Conservation (phyloP, 2,888 invertebrate genomes). For the Cheiracanthium punctorium region DNA sequence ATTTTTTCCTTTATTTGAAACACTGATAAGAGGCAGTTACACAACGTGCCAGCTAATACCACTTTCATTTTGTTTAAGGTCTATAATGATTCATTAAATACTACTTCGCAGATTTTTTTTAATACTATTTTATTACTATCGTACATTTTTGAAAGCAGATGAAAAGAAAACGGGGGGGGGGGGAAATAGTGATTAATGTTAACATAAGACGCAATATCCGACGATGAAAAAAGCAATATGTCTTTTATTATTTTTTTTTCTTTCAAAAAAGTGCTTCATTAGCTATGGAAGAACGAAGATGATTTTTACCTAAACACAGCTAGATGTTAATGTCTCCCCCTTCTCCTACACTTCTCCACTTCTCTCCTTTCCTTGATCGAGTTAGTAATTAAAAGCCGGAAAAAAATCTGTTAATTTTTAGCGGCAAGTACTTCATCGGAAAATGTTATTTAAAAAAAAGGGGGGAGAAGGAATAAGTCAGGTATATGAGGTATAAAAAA, state of each 20-base stretch:
- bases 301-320: slow-evolving; percentile 60
- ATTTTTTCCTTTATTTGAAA: too few species aligned
- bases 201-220: slow-evolving; percentile 28
- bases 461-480: slow-evolving; percentile 41
- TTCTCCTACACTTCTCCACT: not conserved
- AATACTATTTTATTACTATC: slow-evolving; percentile 24
- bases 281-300: slow-evolving; percentile 46
- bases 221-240: slow-evolving; percentile 30
- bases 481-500: slow-evolving; percentile 28
- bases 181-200: slow-evolving; percentile 55
- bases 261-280: slow-evolving; percentile 50
- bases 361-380: not conserved
- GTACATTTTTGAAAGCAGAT: not conserved
- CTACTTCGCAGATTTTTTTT: not conserved
- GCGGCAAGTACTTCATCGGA: slow-evolving; percentile 43
- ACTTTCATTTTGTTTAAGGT: slow-evolving; percentile 41
- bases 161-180: slow-evolving; percentile 18
- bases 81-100: slow-evolving; percentile 57
- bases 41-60: slow-evolving; percentile 28
- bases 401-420: slow-evolving; percentile 68
- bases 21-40: slow-evolving; percentile 39
- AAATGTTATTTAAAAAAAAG: slow-evolving; percentile 16
- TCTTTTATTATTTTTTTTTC: too few species aligned
- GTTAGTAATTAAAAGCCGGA: slow-evolving; percentile 60
- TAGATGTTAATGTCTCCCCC: slow-evolving; percentile 57